Base-by-base conservation (phyloP, 2,888 invertebrate genomes). In the Ametastegia equiseti region DNA sequence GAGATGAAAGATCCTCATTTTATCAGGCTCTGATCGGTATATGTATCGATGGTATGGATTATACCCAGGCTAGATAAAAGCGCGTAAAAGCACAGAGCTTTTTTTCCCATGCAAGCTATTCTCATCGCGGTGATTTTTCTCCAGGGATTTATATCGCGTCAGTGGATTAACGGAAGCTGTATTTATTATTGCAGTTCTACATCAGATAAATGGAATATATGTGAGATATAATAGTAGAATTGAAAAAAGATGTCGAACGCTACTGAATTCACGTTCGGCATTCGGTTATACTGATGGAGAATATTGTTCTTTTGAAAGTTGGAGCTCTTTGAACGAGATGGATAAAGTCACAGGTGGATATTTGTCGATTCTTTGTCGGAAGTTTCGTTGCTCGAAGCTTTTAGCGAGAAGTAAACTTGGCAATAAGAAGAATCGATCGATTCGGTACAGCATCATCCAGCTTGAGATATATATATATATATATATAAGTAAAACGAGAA, bases 81-180 rank as follows among this genome's bases (percentile, higher is more conserved):
- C 15, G n/a, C 1, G 54, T 6, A 63, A 27, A 1, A 33, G 2
- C 27, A n/a, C 6, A 11, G 19, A 1, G 19, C 19, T 4, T 39
- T 71, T 45, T 47, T 71, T 30, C 47, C 27, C 3, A 39, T 42
- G 71, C 9, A 45, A 71, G 47, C 4, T 33, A 47, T 6, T 23
- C 36, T 36, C 60, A 54, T n/a, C n/a, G 45, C 2, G n/a, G n/a
- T 36, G 19, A 57, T 57, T 33, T 36, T 78, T 78, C 60, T 42
- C 36, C 13, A 5, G 78, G 60, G 30, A 78, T 78, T 60, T 63
- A 78, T n/a, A n/a, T 79, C 23, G 2, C 13, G 39, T 30, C 47
- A n/a, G 5, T 6, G 79, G 79, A 79, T 79, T 79, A 79, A 45
- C 65, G 33, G 15, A 65, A 79, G 79, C 79, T 79, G 57, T 79